Base-by-base conservation (phyloP, 2,888 invertebrate genomes). In the Drosophila formosana region DNA sequence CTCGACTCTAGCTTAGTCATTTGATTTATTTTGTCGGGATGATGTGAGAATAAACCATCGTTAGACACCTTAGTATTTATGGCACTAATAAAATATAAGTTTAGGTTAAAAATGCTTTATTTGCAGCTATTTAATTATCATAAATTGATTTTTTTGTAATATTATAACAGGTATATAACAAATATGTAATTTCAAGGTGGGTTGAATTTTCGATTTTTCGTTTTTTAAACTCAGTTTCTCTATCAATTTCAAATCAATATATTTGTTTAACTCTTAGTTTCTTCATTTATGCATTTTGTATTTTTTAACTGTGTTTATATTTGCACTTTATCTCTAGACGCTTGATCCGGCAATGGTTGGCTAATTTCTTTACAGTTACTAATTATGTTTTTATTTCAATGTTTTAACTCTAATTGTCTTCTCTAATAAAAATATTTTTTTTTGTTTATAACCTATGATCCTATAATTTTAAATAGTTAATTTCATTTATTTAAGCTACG, bases 151-250 rank as follows among this genome's bases (percentile, higher is more conserved):
- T 86, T 82, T 86, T 81, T 80, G 72, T 82, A 82, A 83, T 82
- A 80, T 75, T 89, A 75, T 82, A 90, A 89, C 91, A 90, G 89
- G 89, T 90, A 90, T 90, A 90, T 90, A 90, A 90, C 90, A 88
- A 90, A 90, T 90, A 90, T 90, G 91, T 90, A 90, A 90, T 90
- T 88, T 90, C 85, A 90, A 90, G 90, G 90, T 90, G 91, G 91
- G 90, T 86, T 90, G 90, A 90, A 84, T 90, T 89, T 90, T 90
- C 90, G 85, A 86, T 90, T 89, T 90, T 84, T 84, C 75, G 86
- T 88, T 85, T 83, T 82, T 82, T 75, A 82, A 84, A 88, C 88
- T 84, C 88, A 85, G 81, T 88, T 84, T 82, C 76, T 77, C 76
- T 69, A 69, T 77, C 65, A 78, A 84, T 74, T 78, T 65, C 73